Percentiles rank a stretch among this genome's conserved stretches.
These are phyloP conservation scores for Scaptomyza pallida DNA, from an alignment of 1,140 invertebrate genomes.

Conservation along the genomic window DNA sequence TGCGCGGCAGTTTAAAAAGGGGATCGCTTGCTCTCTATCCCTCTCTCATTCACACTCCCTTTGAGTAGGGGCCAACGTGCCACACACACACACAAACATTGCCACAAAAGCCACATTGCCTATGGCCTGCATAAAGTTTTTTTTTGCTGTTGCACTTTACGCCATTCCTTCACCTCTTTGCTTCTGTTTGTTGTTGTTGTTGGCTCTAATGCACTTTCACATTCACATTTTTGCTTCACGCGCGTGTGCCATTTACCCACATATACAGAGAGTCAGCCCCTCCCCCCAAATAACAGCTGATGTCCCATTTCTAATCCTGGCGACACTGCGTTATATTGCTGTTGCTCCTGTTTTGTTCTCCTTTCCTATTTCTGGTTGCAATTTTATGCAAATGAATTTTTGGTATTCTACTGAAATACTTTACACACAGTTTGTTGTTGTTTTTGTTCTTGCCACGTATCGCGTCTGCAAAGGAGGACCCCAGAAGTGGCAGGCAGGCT, in stretches of 20 bases:
- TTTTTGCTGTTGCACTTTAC: too few species aligned
- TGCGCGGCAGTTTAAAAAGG: constrained; percentile 1
- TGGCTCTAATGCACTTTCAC: constrained; percentile 76
- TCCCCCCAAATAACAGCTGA: background rate
- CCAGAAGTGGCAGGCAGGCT: constrained; percentile 3
- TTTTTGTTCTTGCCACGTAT: constrained; percentile 41
- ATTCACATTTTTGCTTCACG: constrained; percentile 30
- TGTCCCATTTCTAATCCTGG: constrained; percentile 63
- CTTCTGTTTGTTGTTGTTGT: constrained; percentile 15
- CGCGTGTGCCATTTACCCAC: constrained; percentile 71
- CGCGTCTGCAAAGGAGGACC: background rate
- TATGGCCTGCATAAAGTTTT: constrained; percentile 74
- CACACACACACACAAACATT: constrained; percentile 28
- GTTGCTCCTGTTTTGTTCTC: too few species aligned
- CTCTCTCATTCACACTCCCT: too few species aligned
- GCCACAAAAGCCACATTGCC: constrained; percentile 73
- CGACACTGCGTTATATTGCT: constrained; percentile 2
- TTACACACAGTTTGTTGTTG: constrained; percentile 58
- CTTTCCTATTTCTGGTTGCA: constrained; percentile 46
- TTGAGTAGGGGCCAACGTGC: background rate
- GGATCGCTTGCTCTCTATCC: too few species aligned
- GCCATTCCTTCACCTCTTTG: background rate
- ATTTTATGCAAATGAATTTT: constrained; percentile 82
- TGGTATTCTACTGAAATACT: constrained; percentile 79
- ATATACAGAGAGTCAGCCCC: constrained; percentile 7